A percentile compares a stretch with the other conserved stretches of the same genome.
Conservation (phyloP, 2,797 vertebrate species). For the Perdix hodgsoniae region DNA sequence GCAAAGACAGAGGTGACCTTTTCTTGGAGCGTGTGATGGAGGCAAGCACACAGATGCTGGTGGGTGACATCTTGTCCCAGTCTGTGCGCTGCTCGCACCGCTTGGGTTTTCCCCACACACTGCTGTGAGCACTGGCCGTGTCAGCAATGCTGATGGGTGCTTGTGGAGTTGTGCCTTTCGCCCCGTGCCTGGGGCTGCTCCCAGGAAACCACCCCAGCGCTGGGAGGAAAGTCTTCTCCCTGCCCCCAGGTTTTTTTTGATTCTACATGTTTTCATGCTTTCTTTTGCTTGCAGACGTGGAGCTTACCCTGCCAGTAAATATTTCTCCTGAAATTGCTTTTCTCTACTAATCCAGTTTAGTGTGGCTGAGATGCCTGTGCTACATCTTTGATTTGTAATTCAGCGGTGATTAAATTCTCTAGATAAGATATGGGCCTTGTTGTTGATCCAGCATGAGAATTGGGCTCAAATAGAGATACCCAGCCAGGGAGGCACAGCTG, state of each 20-base stretch:
- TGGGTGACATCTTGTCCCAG: background rate
- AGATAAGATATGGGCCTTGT: background rate
- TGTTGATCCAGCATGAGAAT: background rate
- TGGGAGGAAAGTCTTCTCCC: background rate
- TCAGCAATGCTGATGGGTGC: too few species aligned
- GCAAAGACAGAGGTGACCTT: background rate
- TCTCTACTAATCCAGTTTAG: background rate
- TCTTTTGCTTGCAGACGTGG: fast-evolving
- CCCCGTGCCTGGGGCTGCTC: background rate
- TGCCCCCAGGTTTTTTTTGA: background rate
- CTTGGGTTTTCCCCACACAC: background rate
- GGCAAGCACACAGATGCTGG: background rate
- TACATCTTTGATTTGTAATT: background rate
- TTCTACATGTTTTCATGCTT: background rate
- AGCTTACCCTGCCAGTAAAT: background rate
- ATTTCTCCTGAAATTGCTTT: background rate
- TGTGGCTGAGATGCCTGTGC: fast-evolving
- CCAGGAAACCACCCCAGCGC: background rate
- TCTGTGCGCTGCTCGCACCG: background rate
- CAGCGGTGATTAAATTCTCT: background rate
- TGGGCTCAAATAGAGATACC: background rate
- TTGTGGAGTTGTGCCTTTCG: background rate
- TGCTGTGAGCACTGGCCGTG: too few species aligned
- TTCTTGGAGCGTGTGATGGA: background rate
- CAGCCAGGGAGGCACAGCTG: background rate